Evolutionary conservation across 2,888 invertebrate genomes (phyloP), one percentile per base, ranked within the genome.

Genomic region (Brachypalpus laphriformis): DNA sequence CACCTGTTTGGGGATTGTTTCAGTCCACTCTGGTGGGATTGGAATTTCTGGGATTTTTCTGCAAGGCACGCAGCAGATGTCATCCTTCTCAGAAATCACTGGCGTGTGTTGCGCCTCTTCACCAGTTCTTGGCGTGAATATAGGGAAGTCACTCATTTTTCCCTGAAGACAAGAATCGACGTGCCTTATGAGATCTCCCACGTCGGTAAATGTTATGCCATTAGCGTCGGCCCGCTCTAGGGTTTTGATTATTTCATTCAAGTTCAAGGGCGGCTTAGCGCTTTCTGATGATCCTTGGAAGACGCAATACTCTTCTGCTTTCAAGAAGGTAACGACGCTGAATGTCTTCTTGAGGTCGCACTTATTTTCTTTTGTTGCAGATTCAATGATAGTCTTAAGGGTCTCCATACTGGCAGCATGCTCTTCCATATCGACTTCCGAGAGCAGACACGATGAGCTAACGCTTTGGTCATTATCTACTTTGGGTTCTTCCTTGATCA

Each of bases 401-500:
- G 34, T 70, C 5, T 65, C 63, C 1, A 74, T 9, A 25, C 68
- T 70, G 3, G 1, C 0, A 11, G 47, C 65, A 1, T 22, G 54
- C 14, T 61, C n/a, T n/a, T 68, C 57, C 0, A 37, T 0, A 11
- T 57, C 37, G 0, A 0, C 8, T 9, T 16, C 51, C 0, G 28
- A 42, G 3, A 28, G 31, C 1, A 25, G 7, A 20, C 45, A 45
- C 0, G 61, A 63, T 5, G 78, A 63, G 2, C 14, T 59, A 0
- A 70, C 54, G 1, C 1, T n/a, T 8, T 14, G 6, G 0, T 16
- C 63, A 2, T 63, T 40, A 1, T n/a, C 16, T 66, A 71, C 2
- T 2, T 80, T 70, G 16, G 83, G 78, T 59, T 68, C 65, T 8
- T 81, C 82, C 37, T 75, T 75, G 14, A 75, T 18, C 9, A 85